phyloP scores from a whole-genome alignment of 2,888 invertebrate species.

The Andricus quercusramuli region DNA sequence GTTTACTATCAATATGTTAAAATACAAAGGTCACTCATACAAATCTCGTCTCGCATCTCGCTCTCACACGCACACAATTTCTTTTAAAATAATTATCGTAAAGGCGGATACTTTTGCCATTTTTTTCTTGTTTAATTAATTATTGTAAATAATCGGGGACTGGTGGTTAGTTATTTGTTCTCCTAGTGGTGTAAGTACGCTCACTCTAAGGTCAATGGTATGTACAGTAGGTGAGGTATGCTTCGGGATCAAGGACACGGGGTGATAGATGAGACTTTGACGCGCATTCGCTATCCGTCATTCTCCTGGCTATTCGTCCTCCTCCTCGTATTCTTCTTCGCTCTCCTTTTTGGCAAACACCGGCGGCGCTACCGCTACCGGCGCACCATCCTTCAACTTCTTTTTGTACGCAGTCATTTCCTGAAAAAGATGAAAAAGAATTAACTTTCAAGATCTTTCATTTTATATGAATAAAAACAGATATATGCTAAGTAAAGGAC shows the following conservation, averaged over 20 bases:
- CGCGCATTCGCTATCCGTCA: slow-evolving; percentile 79
- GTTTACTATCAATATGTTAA: slow-evolving; percentile 78
- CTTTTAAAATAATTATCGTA: slow-evolving; percentile 77
- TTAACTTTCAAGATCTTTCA: not conserved
- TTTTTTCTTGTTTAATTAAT: slow-evolving; percentile 67
- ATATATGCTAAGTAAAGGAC: too few relatives aligned
- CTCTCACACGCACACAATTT: slow-evolving; percentile 76
- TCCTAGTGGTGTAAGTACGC: slow-evolving; percentile 77
- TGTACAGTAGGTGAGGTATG: slow-evolving; percentile 79
- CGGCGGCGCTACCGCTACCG: slow-evolving; percentile 78
- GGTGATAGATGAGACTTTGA: slow-evolving; percentile 77
- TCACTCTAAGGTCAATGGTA: slow-evolving; percentile 79
- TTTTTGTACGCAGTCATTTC: slow-evolving; percentile 94
- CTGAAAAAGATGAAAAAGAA: slow-evolving; percentile 78
- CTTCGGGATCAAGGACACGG: slow-evolving; percentile 78
- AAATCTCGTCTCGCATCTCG: slow-evolving; percentile 66
- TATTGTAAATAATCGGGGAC: slow-evolving; percentile 76
- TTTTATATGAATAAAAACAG: not conserved
- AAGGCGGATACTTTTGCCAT: slow-evolving; percentile 69
- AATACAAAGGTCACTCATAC: slow-evolving; percentile 78
- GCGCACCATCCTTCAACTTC: slow-evolving; percentile 80
- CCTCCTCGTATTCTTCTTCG: slow-evolving; percentile 83
- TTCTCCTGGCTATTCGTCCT: slow-evolving; percentile 80
- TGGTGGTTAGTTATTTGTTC: slow-evolving; percentile 77
- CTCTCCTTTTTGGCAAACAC: slow-evolving; percentile 82